Base-by-base conservation (phyloP, 2,797 vertebrate species). In the Threskiornis aethiopicus region DNA sequence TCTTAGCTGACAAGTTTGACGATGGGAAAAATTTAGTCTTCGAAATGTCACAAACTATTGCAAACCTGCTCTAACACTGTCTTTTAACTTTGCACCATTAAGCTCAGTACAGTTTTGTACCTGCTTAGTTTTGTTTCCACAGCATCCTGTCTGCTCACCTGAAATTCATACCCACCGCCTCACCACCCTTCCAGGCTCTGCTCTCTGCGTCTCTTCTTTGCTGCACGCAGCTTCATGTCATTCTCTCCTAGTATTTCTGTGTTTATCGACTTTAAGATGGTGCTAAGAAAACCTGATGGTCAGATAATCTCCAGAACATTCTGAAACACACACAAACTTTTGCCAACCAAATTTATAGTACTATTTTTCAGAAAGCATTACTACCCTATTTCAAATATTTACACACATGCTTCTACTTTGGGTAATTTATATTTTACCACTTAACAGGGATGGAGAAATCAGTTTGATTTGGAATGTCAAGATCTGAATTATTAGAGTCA, bases 351-450 rank as follows among this genome's bases (percentile, higher is more conserved):
- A 49, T 79, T 13, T 65, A 35, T 19, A 84, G 44, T 19, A 19
- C 61, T 83, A 28, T 76, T 89, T 83, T 35, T 75, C 41, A 86
- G 69, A 84, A 91, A 62, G 33, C 28, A 81, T n/a, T 61, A 81
- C 65, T 29, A 65, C 2, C 3, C 39, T 58, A 42, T 44, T 95
- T 94, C 70, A 94, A 96, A 93, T 96, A 89, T 94, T 95, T 95
- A 90, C 39, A 86, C 18, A 72, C 13, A 44, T 31, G 51, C 70
- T 88, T 93, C 67, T 93, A 21, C 33, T 85, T 80, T 6, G 35
- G n/a, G 16, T 86, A 90, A 79, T 67, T 85, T 91, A 10, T 76
- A 72, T 59, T 89, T 76, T 59, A 76, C 49, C 19, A 67, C 57
- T 95, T 79, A 81, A 54, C 4, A 33, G 58, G 46, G 39, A 88